Base-by-base conservation (phyloP, 2,797 vertebrate species). In the Brachyrhaphis roseni region DNA sequence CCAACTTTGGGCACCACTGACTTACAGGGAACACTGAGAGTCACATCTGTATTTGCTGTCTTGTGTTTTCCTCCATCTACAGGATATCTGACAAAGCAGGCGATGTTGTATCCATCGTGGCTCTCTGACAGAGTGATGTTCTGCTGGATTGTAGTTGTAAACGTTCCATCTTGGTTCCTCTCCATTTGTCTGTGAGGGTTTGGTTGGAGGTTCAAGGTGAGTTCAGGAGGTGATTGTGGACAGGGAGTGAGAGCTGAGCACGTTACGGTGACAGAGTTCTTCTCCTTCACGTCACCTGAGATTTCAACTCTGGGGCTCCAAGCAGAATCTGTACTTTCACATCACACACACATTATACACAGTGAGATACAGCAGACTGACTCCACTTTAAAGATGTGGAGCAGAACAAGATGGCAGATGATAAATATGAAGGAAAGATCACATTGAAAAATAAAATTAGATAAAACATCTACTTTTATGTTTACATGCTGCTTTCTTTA, bases 181-280 rank as follows among this genome's bases (percentile, higher is more conserved):
- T 75, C 45, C 3, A 39, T 68, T 18, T 49, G 59, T n/a, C 45
- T 68, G 31, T n/a, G 75, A 77, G 20, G 46, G 46, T n/a, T 64
- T 68, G 23, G 12, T 77, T 66, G 57, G 59, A 49, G 75, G 62
- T 49, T 39, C 20, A 45, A 76, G 75, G 57, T 39, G 59, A 76
- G 75, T 76, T 16, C 43, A 66, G 75, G 75, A 76, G 57, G 75
- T 74, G 73, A 66, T 28, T 47, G 59, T 26, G 75, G 75, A 66
- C 75, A 66, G 75, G 75, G 75, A 39, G 75, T 77, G 75, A 39
- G 45, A 76, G 75, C 75, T 39, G 75, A 77, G 75, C 62, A 77
- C 20, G 13, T 77, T 47, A 77, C 16, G 12, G 59, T 49, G 59
- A 77, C 75, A 68, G 59, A 68, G 31, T 47, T 12, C 23, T 41